These are phyloP conservation scores for Leucoraja ocellata DNA, from an alignment of 2,797 vertebrate species.

Conservation along the genomic window DNA sequence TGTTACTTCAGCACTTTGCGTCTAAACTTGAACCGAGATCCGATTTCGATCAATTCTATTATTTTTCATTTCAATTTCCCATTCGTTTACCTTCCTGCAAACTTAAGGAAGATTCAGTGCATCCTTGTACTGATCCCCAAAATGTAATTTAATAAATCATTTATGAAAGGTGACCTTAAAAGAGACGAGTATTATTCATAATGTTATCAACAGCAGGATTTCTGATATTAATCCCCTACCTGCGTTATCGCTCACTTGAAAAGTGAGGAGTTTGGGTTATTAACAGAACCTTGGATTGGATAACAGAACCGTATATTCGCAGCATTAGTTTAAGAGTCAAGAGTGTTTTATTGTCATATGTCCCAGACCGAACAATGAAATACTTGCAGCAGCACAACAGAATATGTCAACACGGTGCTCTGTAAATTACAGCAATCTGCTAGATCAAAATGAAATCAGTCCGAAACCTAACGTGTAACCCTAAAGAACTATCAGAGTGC, in stretches of 20 bases:
- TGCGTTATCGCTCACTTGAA: not conserved
- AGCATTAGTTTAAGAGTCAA: not conserved
- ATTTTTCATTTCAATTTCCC: not conserved
- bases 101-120: not conserved
- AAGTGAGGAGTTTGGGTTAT: not conserved
- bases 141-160: not conserved
- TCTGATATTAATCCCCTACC: not conserved
- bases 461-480: not conserved
- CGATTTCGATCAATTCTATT: not conserved
- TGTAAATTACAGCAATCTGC: too few species aligned
- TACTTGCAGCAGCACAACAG: too few species aligned
- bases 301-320: not conserved
- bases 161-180: not conserved
- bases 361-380: too few species aligned
- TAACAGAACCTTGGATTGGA: not conserved
- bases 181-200: too few species aligned
- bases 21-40: too few species aligned
- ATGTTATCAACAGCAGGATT: not conserved
- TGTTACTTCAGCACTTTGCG: too few species aligned
- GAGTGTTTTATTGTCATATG: too few species aligned
- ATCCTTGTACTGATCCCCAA: not conserved
- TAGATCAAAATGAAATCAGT: not conserved
- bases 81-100: not conserved
- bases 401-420: too few species aligned
- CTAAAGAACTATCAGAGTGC: too few species aligned